These are phyloP conservation scores for Stenolophus ochropezus DNA, from an alignment of 2,888 invertebrate species.

Conservation along the genomic window DNA sequence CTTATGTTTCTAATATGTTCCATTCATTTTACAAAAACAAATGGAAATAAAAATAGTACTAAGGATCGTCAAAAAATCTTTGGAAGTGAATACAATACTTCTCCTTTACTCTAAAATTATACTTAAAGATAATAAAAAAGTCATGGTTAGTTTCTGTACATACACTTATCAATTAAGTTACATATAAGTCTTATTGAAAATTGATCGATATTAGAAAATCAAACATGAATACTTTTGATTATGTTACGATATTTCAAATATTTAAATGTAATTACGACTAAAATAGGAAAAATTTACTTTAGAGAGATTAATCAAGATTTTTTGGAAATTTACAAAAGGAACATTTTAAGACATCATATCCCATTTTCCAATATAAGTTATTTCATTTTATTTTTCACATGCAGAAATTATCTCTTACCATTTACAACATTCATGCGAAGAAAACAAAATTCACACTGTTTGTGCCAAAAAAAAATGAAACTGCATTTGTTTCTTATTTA, in stretches of 20 bases:
- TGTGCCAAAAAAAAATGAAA: too few species aligned
- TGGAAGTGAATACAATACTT: conserved; percentile 33
- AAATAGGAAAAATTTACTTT: too few species aligned
- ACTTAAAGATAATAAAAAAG: conserved; percentile 6
- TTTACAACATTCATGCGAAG: too few species aligned
- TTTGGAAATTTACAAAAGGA: too few species aligned
- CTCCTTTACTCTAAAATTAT: conserved; percentile 13
- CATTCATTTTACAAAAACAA: conserved; percentile 12
- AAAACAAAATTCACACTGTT: too few species aligned
- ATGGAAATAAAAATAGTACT: conserved; percentile 2
- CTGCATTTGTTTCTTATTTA: too few species aligned
- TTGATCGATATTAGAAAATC: neutral
- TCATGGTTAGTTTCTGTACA: conserved; percentile 16
- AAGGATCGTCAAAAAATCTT: conserved; percentile 28
- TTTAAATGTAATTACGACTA: too few species aligned
- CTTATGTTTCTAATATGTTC: neutral
- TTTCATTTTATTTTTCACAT: too few species aligned
- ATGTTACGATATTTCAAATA: neutral
- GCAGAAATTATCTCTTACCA: too few species aligned
- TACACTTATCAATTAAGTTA: conserved; percentile 9
- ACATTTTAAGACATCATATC: too few species aligned
- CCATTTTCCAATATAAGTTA: too few species aligned
- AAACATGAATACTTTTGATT: neutral
- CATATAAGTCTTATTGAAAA: conserved; percentile 10
- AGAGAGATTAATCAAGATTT: too few species aligned